A percentile compares a stretch with the other conserved stretches of the same genome.
Conservation (phyloP, 2,888 invertebrate genomes). For the Helicoverpa assulta region DNA sequence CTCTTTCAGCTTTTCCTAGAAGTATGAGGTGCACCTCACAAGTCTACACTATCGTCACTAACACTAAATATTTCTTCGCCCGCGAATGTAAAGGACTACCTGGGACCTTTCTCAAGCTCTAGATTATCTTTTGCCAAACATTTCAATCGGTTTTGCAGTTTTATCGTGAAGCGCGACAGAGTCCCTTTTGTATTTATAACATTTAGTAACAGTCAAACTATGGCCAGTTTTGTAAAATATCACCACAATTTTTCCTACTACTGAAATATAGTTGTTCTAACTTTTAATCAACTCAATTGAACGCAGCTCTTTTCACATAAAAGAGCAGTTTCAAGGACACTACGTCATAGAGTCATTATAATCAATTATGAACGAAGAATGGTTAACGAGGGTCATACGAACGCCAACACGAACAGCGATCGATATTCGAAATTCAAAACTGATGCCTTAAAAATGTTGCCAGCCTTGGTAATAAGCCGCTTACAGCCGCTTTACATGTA, state of each 20-base stretch:
- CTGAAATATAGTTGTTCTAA: background rate
- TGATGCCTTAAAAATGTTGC: conserved; percentile 58
- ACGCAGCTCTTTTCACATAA: background rate
- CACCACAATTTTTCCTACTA: background rate
- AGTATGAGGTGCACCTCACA: background rate
- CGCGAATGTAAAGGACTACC: too few species aligned
- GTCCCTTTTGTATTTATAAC: too few species aligned
- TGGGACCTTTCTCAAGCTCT: too few species aligned
- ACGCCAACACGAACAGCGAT: conserved; percentile 32
- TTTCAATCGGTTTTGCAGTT: too few species aligned
- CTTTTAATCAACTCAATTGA: background rate
- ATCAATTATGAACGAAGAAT: conserved; percentile 35
- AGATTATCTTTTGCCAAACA: too few species aligned
- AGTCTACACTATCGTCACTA: too few species aligned
- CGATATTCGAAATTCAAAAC: conserved; percentile 54
- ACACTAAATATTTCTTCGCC: too few species aligned
- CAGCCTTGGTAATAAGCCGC: conserved; percentile 52
- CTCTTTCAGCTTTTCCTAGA: conserved; percentile 6
- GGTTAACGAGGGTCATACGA: conserved; percentile 16
- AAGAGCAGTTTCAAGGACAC: conserved; percentile 6
- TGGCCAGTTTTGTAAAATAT: background rate
- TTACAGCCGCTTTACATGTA: conserved; percentile 26
- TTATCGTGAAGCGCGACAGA: too few species aligned
- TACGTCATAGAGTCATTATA: conserved; percentile 4
- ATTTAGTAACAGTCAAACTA: too few species aligned